Base-by-base conservation (phyloP, 2,888 invertebrate genomes). In the Charanyca ferruginea region DNA sequence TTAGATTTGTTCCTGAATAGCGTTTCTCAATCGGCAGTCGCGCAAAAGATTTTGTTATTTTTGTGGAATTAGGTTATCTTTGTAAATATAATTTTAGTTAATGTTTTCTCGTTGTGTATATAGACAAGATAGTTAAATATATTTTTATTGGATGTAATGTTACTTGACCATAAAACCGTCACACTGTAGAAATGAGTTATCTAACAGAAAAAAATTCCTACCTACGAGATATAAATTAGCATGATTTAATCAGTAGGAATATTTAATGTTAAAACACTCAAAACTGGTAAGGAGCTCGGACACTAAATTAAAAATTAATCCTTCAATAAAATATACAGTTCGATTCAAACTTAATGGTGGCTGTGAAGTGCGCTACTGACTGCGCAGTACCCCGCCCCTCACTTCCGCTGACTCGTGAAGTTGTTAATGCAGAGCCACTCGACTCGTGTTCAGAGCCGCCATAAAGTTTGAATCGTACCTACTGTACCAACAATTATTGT, bases 1-100 rank as follows among this genome's bases (percentile, higher is more conserved):
- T n/a, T n/a, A n/a, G n/a, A n/a, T 25, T 48, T 9, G n/a, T 3
- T 47, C 18, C n/a, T 13, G 23, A 23, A 35, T 28, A 41, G 44
- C 44, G 16, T 18, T 45, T 20, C 51, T 61, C 69, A 52, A 41
- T 9, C 6, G 45, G 23, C 11, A 11, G 11, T n/a, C 18, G 11
- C 16, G 18, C 6, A 2, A 22, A 32, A 47, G 2, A 47, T 66
- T 35, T 48, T 8, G 55, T 42, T 48, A 3, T 53, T 20, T 20
- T 41, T 23, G 5, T 55, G 3, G 42, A 35, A 20, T 38, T 44
- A 51, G 20, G 16, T 52, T 52, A 47, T 28, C 22, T 7, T 32
- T 69, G 69, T 61, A 68, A 68, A 61, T 69, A 69, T 61, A n/a
- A n/a, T 61, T 69, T 69, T 47, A 41, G 7, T 23, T 49, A 38